phyloP scores from a whole-genome alignment of 1,140 invertebrate genomes.

The Apis cerana region DNA sequence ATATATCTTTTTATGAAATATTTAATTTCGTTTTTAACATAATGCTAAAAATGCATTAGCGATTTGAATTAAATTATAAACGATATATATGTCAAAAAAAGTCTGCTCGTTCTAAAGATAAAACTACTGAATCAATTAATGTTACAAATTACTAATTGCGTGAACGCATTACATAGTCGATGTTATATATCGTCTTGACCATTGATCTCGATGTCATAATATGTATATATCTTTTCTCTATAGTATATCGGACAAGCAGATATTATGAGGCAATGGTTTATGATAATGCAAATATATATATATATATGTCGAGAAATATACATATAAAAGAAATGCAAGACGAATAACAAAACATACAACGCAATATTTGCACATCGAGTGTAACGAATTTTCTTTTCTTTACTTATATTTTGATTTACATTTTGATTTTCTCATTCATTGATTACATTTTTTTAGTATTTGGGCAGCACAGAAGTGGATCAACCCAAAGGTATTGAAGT shows the following conservation, averaged over 20 bases:
- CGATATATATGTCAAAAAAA: too few relatives aligned
- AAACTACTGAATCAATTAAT: background rate
- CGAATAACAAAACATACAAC: background rate
- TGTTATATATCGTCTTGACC: conserved; percentile 8
- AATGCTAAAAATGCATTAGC: too few relatives aligned
- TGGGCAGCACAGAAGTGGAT: conserved; percentile 95
- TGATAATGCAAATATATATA: background rate
- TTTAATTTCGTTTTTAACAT: too few relatives aligned
- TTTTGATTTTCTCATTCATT: background rate
- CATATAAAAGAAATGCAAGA: background rate
- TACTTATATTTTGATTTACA: background rate
- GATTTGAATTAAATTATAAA: too few relatives aligned
- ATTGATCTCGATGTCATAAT: background rate
- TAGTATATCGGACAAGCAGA: background rate
- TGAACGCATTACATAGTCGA: background rate
- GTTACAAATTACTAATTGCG: conserved; percentile 6
- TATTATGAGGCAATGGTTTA: conserved; percentile 15
- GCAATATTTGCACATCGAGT: background rate
- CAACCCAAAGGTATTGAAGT: conserved; percentile 98
- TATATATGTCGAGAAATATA: background rate
- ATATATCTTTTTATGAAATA: background rate
- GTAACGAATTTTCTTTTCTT: background rate
- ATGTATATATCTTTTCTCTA: background rate
- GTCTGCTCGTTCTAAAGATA: background rate
- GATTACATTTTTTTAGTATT: conserved; percentile 86